These are phyloP conservation scores for Drosophila hawaiiensis DNA, from an alignment of 2,888 invertebrate species.

Conservation along the genomic window DNA sequence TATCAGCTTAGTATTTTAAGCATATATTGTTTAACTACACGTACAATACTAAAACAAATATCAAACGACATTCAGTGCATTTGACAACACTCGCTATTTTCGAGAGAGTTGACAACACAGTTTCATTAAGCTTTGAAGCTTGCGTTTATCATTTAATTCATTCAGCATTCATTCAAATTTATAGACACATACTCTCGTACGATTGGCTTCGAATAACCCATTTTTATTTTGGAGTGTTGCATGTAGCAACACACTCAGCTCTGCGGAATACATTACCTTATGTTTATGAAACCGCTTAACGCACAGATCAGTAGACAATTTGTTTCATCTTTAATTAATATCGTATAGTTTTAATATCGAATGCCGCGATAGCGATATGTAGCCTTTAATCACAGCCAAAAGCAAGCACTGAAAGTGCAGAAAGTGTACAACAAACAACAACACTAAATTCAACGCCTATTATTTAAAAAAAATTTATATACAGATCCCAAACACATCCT, in stretches of 20 bases:
- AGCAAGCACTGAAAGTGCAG: constrained; percentile 38
- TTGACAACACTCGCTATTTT: constrained; percentile 40
- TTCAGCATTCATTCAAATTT: constrained; percentile 37
- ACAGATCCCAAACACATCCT: constrained; percentile 72
- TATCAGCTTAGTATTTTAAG: constrained; percentile 52
- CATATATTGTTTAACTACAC: constrained; percentile 45
- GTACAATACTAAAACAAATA: constrained; percentile 26
- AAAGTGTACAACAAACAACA: constrained; percentile 59
- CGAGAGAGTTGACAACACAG: constrained; percentile 36
- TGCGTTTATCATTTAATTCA: constrained; percentile 55
- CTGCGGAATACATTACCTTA: constrained; percentile 61
- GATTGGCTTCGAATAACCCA: constrained; percentile 58
- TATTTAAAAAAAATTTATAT: constrained; percentile 25
- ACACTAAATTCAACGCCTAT: constrained; percentile 61
- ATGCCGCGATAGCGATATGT: constrained; percentile 85
- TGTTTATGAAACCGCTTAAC: constrained; percentile 43
- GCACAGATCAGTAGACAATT: constrained; percentile 70
- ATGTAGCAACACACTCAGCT: constrained; percentile 32
- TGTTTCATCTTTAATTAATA: constrained; percentile 53
- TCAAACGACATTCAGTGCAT: constrained; percentile 67
- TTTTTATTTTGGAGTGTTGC: constrained; percentile 31
- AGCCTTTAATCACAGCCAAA: constrained; percentile 53
- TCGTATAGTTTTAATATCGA: constrained; percentile 44
- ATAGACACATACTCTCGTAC: constrained; percentile 34
- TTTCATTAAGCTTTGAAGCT: constrained; percentile 59